phyloP scores from a whole-genome alignment of 2,888 invertebrate genomes.

The Strigamia crassipes region DNA sequence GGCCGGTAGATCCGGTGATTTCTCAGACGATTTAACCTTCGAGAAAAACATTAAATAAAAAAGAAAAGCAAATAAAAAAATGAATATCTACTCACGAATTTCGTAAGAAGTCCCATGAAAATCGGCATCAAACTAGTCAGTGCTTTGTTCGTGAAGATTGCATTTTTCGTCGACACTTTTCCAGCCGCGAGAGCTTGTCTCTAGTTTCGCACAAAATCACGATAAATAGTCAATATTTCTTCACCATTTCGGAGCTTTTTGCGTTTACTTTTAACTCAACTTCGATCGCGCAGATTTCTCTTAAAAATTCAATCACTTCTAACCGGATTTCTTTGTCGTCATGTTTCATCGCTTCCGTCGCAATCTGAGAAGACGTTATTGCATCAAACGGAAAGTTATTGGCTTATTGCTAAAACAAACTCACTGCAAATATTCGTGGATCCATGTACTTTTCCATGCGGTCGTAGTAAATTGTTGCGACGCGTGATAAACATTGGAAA shows the following conservation, averaged over 20 bases:
- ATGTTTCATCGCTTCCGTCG: not conserved
- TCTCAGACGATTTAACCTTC: not conserved
- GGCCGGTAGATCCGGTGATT: not conserved
- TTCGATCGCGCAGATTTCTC: not conserved
- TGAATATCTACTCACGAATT: not conserved
- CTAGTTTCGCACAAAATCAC: not conserved
- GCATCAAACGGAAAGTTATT: not conserved
- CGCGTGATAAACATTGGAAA: not conserved
- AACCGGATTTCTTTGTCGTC: not conserved
- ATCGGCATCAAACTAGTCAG: not conserved
- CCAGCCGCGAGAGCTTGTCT: not conserved
- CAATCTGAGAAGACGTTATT: not conserved
- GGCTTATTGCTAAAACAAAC: not conserved
- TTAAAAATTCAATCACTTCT: conserved; percentile 2
- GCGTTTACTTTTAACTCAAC: not conserved
- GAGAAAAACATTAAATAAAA: not conserved
- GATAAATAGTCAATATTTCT: not conserved
- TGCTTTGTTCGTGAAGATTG: not conserved
- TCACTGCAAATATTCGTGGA: conserved; percentile 33
- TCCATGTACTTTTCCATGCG: not conserved
- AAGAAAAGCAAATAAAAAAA: not conserved
- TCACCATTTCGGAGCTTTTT: not conserved
- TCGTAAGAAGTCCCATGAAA: not conserved
- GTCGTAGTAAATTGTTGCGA: not conserved
- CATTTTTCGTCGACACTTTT: not conserved